A percentile compares a stretch with the other conserved stretches of the same genome.
phyloP scores from a whole-genome alignment of 1,140 invertebrate genomes.

The Drosophila saltans region DNA sequence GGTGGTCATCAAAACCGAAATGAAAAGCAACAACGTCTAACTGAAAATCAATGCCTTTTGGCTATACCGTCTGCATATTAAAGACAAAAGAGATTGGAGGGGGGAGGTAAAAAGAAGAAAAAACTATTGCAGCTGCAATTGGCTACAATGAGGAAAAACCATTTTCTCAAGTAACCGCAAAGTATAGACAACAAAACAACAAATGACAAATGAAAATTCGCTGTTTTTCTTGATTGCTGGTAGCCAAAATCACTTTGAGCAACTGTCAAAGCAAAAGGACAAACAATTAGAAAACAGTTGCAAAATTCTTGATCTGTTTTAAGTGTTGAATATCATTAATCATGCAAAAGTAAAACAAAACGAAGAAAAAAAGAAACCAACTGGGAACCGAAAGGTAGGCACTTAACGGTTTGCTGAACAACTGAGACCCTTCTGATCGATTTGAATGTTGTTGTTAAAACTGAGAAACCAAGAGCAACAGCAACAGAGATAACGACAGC shows the following conservation, averaged over 20 bases:
- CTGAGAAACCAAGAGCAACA: constrained; percentile 27
- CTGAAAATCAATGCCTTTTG: constrained; percentile 29
- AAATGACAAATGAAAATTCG: constrained; percentile 55
- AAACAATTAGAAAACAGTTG: constrained; percentile 81
- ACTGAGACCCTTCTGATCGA: constrained; percentile 43
- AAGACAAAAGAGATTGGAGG: constrained; percentile 44
- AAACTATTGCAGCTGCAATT: constrained; percentile 47
- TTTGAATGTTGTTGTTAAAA: constrained; percentile 38
- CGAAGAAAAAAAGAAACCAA: background rate
- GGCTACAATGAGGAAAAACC: constrained; percentile 39
- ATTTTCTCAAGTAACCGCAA: constrained; percentile 65
- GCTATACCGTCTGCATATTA: constrained; percentile 72
- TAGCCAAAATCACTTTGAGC: constrained; percentile 10
- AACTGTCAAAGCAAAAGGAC: constrained; percentile 60
- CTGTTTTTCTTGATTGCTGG: background rate
- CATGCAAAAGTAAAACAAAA: constrained; percentile 54
- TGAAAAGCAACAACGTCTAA: constrained; percentile 13
- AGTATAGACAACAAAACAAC: constrained; percentile 7
- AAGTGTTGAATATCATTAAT: constrained; percentile 54
- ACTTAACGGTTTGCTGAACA: constrained; percentile 54
- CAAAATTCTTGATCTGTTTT: constrained; percentile 67
- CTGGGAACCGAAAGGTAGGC: background rate
- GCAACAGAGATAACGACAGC: background rate
- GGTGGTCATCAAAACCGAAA: constrained; percentile 60
- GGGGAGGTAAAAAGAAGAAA: background rate